phyloP scores from a whole-genome alignment of 2,888 invertebrate genomes.

The Mesorhabditis spiculigera region DNA sequence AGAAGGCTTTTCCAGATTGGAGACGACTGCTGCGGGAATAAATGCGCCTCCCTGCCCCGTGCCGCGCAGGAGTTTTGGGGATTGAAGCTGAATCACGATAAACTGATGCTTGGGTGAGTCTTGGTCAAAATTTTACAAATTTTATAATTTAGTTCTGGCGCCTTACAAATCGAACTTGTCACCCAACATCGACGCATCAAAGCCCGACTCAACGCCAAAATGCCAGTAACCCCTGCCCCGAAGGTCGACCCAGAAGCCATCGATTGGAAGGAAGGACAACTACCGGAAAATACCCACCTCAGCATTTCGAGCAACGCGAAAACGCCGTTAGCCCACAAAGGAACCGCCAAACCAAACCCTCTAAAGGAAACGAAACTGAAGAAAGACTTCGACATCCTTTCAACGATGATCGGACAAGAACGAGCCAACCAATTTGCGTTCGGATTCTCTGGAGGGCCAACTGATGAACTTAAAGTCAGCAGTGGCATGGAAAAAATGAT shows the following conservation, averaged over 20 bases:
- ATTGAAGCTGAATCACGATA: not conserved
- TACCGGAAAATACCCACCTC: not conserved
- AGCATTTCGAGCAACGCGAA: not conserved
- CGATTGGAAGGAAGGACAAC: not conserved
- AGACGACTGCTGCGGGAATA: not conserved
- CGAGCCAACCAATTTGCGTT: not conserved
- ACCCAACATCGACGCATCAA: conserved; percentile 2
- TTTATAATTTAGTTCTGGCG: not conserved
- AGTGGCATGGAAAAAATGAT: too few relatives aligned
- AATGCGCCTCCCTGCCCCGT: not conserved
- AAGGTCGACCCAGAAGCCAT: not conserved
- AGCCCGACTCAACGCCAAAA: not conserved
- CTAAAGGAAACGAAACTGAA: not conserved
- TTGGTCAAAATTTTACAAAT: not conserved
- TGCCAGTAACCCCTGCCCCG: not conserved
- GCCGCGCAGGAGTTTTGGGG: not conserved
- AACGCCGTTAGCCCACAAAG: not conserved
- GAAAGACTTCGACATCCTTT: not conserved
- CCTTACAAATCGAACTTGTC: not conserved
- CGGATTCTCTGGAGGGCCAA: conserved; percentile 3
- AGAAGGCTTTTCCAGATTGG: conserved; percentile 6
- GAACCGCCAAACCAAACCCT: not conserved
- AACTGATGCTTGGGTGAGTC: not conserved
- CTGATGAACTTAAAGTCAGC: not conserved
- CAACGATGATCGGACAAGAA: not conserved